Percentiles rank a stretch among this genome's conserved stretches.
Evolutionary conservation across 2,888 invertebrate species (phyloP).

Genomic region (Ptychoptera albimana): DNA sequence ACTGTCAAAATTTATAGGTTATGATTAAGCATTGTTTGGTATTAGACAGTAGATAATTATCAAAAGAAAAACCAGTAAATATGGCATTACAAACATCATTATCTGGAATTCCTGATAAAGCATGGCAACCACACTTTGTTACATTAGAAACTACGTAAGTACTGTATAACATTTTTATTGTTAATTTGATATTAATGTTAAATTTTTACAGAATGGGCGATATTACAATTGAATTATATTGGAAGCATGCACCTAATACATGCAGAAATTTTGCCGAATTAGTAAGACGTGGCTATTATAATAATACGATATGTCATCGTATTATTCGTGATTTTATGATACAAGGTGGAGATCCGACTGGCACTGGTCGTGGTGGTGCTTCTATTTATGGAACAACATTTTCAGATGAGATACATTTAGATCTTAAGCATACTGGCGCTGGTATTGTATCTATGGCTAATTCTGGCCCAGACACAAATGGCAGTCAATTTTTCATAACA

Average conservation of each 20-base stretch:
- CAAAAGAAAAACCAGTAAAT: too few species aligned
- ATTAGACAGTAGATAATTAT: too few species aligned
- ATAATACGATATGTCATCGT: constrained; percentile 89
- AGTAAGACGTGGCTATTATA: constrained; percentile 84
- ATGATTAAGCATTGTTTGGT: too few species aligned
- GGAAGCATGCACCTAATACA: constrained; percentile 96
- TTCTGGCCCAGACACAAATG: constrained; percentile 91
- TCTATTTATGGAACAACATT: constrained; percentile 94
- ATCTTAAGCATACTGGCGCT: constrained; percentile 87
- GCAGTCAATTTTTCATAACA: constrained; percentile 97
- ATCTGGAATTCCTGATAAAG: constrained; percentile 66
- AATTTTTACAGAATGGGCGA: constrained; percentile 68
- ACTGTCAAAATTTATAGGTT: too few species aligned
- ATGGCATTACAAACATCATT: too few species aligned
- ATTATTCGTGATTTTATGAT: constrained; percentile 90
- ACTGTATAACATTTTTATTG: constrained; percentile 5
- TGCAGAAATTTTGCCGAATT: constrained; percentile 96
- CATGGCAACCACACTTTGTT: constrained; percentile 78
- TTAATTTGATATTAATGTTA: not conserved
- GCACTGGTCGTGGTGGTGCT: constrained; percentile 88
- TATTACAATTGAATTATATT: constrained; percentile 83
- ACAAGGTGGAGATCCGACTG: constrained; percentile 94
- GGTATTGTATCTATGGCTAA: constrained; percentile 96
- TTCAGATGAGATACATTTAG: constrained; percentile 86
- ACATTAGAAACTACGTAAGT: constrained; percentile 71